Conservation (phyloP, 2,888 invertebrate species). For the Stenurella melanura region DNA sequence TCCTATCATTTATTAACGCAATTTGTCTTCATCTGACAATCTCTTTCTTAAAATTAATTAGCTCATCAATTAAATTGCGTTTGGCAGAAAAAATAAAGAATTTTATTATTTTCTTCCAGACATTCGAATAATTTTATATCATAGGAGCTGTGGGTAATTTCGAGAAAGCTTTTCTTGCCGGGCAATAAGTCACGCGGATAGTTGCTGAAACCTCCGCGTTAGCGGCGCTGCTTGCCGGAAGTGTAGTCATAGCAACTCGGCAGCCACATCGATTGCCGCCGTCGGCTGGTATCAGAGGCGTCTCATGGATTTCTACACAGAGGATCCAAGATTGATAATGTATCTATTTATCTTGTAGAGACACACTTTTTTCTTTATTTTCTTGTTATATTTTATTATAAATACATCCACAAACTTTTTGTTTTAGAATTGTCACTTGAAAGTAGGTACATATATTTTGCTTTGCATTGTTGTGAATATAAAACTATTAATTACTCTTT, state of each 20-base stretch:
- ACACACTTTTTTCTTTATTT: too few relatives aligned
- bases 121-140: constrained; percentile 39
- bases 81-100: constrained; percentile 28
- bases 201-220: constrained; percentile 60
- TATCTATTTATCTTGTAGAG: too few relatives aligned
- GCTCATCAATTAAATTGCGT: constrained; percentile 40
- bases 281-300: constrained; percentile 58
- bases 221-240: constrained; percentile 77
- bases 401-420: too few relatives aligned
- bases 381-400: too few relatives aligned
- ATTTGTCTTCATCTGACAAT: constrained; percentile 14
- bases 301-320: not conserved
- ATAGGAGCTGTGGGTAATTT: constrained; percentile 50
- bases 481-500: too few relatives aligned
- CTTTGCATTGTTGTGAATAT: too few relatives aligned
- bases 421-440: too few relatives aligned
- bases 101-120: constrained; percentile 32
- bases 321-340: not conserved
- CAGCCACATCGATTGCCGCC: constrained; percentile 79
- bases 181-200: constrained; percentile 59
- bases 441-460: too few relatives aligned
- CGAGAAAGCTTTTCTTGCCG: constrained; percentile 57
- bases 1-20: not conserved
- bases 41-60: constrained; percentile 37
- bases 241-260: constrained; percentile 80